phyloP scores from a whole-genome alignment of 2,888 invertebrate species.

The Apotomis betuletana region DNA sequence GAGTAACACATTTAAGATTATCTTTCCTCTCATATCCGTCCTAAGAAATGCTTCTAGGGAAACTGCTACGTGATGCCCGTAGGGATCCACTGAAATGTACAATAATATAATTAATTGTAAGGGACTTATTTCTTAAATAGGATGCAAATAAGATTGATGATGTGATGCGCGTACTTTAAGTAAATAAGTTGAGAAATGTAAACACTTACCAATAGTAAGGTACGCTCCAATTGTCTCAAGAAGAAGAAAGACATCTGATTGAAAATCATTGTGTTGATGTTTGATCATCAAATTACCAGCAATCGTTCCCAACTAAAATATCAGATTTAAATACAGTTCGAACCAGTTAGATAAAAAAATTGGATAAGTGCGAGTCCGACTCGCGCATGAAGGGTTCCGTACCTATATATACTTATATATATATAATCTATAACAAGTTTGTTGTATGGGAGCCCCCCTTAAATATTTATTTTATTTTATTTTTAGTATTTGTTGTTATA shows the following conservation, averaged over 20 bases:
- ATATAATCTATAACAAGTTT: too few relatives aligned
- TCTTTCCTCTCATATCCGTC: constrained; percentile 60
- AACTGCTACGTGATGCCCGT: constrained; percentile 49
- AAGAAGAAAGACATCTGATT: constrained; percentile 86
- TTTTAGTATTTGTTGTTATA: too few relatives aligned
- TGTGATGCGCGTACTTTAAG: too few relatives aligned
- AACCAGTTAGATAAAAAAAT: not conserved
- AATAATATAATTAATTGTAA: not conserved
- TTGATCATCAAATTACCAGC: constrained; percentile 88
- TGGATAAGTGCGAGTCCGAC: too few relatives aligned
- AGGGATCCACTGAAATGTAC: constrained; percentile 39
- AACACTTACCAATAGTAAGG: constrained; percentile 76
- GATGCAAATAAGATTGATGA: too few relatives aligned
- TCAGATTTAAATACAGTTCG: not conserved
- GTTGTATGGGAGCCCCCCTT: too few relatives aligned
- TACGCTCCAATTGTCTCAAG: constrained; percentile 81
- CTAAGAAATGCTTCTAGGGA: constrained; percentile 62
- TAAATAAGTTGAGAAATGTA: not conserved
- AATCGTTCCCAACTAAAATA: constrained; percentile 82
- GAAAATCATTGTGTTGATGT: constrained; percentile 84
- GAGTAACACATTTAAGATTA: constrained; percentile 57
- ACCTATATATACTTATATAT: too few relatives aligned
- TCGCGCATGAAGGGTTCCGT: too few relatives aligned
- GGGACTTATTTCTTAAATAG: too few relatives aligned
- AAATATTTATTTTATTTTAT: too few relatives aligned